Conservation (phyloP, 2,113 vertebrate genomes). For the Nannospalax galili region DNA sequence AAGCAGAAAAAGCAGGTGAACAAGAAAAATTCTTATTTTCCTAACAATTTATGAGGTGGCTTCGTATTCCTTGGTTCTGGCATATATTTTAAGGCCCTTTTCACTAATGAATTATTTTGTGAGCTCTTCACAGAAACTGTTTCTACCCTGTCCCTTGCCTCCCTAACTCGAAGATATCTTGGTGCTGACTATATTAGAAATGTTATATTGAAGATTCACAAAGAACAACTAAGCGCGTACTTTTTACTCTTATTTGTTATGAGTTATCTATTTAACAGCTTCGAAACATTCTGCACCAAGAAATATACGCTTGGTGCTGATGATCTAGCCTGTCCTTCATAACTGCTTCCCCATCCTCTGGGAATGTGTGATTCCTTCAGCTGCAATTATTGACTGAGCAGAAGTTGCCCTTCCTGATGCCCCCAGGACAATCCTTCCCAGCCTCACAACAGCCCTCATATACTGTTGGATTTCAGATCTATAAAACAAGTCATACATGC, state of each 20-base stretch:
- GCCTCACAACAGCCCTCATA: background rate
- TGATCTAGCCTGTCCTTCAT: background rate
- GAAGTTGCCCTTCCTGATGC: background rate
- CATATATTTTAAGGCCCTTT: background rate
- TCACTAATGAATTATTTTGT: background rate
- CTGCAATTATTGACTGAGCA: background rate
- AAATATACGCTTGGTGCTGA: background rate
- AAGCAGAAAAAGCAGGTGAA: background rate
- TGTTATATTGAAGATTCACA: too few relatives aligned
- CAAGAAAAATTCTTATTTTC: background rate
- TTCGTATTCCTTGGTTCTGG: background rate
- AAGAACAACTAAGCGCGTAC: too few relatives aligned
- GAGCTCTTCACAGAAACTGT: background rate
- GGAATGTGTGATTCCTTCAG: background rate
- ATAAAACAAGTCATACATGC: background rate
- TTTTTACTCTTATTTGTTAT: too few relatives aligned
- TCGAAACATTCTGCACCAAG: too few relatives aligned
- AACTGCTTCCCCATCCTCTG: background rate
- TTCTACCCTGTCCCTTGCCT: rapidly evolving
- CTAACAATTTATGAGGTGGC: background rate
- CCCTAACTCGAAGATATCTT: background rate
- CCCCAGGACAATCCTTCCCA: background rate
- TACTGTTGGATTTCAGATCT: background rate
- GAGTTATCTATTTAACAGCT: too few relatives aligned
- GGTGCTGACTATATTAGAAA: too few relatives aligned